These are phyloP conservation scores for Zaprionus taronus DNA, from an alignment of 1,140 invertebrate species.

Conservation along the genomic window DNA sequence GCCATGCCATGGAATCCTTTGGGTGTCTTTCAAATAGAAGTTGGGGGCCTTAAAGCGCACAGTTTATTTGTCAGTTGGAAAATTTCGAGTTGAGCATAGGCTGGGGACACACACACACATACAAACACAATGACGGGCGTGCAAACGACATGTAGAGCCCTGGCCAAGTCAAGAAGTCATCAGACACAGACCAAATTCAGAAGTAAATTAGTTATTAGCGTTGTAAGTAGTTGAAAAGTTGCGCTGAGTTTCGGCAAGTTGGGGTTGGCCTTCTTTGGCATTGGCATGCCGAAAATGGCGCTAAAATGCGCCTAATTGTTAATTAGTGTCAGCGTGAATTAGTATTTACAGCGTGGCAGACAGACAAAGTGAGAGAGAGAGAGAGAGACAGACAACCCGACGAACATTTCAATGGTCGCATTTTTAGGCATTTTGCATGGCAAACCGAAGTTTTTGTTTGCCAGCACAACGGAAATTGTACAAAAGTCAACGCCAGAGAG, in stretches of 20 bases:
- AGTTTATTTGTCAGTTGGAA: constrained; percentile 79
- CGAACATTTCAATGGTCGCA: constrained; percentile 59
- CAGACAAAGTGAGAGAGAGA: neutral
- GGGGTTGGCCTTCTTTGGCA: constrained; percentile 24
- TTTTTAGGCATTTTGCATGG: constrained; percentile 72
- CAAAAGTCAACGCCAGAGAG: constrained; percentile 65
- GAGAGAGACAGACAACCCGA: neutral
- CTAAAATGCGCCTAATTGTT: constrained; percentile 83
- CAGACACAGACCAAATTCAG: constrained; percentile 50
- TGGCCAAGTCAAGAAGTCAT: constrained; percentile 8
- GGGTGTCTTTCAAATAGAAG: constrained; percentile 51
- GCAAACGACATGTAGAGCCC: constrained; percentile 41
- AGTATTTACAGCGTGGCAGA: constrained; percentile 59
- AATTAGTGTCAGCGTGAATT: constrained; percentile 80
- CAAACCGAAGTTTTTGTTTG: constrained; percentile 61
- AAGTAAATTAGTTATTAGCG: constrained; percentile 80
- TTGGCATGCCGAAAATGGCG: constrained; percentile 56
- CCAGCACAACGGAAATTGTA: constrained; percentile 62
- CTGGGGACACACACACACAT: constrained; percentile 46
- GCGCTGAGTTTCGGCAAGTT: constrained; percentile 36
- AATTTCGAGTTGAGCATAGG: constrained; percentile 73
- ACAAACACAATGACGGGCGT: constrained; percentile 21
- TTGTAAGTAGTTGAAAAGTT: constrained; percentile 81
- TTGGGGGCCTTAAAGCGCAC: constrained; percentile 43
- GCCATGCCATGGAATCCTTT: constrained; percentile 68